Evolutionary conservation across 2,797 vertebrate genomes (phyloP).

Genomic region (Philypnodon macrostomus): DNA sequence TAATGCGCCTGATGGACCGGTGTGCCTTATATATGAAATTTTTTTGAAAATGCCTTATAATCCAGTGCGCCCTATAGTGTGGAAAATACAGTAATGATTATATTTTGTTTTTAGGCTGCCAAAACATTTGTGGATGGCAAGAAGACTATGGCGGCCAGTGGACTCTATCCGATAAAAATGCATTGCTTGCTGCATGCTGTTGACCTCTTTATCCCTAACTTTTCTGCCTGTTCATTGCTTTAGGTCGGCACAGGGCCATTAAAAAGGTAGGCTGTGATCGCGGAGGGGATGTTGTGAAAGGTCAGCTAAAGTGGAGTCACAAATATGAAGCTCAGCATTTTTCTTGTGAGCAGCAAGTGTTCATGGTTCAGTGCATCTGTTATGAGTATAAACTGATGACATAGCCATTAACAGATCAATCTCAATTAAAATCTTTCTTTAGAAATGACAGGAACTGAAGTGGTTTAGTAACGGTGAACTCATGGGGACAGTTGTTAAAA

Average conservation of each 20-base stretch:
- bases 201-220: too few relatives aligned
- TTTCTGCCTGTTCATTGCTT: constrained; percentile 15
- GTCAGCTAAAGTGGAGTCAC: constrained; percentile 17
- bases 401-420: neutral
- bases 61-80: too few relatives aligned
- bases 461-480: neutral
- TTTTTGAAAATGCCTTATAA: too few relatives aligned
- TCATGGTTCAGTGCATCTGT: constrained; percentile 18
- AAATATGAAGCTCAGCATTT: constrained; percentile 35
- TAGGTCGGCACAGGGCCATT: constrained; percentile 8
- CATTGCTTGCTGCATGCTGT: too few relatives aligned
- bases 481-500: too few relatives aligned
- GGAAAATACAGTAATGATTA: too few relatives aligned
- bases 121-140: too few relatives aligned
- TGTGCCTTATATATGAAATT: too few relatives aligned
- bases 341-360: constrained; percentile 27
- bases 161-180: neutral
- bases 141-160: neutral
- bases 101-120: too few relatives aligned
- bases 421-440: neutral
- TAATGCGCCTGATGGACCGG: too few relatives aligned
- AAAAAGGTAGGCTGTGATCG: neutral
- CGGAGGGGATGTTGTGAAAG: constrained; percentile 15
- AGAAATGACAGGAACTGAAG: neutral
- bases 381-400: constrained; percentile 25